A percentile compares a stretch with the other conserved stretches of the same genome.
phyloP scores from a whole-genome alignment of 1,140 invertebrate genomes.

The Andricus grossulariae region DNA sequence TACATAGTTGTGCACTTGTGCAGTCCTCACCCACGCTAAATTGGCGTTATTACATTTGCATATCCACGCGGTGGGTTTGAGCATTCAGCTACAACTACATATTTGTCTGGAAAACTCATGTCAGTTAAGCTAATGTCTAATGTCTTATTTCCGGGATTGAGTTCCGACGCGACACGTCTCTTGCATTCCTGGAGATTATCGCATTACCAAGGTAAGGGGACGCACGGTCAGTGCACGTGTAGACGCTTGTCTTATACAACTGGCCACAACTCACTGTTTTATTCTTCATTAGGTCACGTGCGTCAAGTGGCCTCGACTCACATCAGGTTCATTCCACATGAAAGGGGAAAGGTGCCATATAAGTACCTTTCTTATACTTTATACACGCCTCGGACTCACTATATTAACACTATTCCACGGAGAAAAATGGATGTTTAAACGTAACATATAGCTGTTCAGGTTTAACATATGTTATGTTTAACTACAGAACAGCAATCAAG shows the following conservation, averaged over 20 bases:
- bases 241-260: slow-evolving; percentile 14
- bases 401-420: too few relatives aligned
- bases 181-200: slow-evolving; percentile 6
- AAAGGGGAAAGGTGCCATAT: slow-evolving; percentile 2
- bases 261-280: slow-evolving; percentile 20
- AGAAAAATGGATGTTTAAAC: too few relatives aligned
- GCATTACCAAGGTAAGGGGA: not conserved
- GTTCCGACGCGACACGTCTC: not conserved
- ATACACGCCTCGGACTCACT: too few relatives aligned
- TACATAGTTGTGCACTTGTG: not conserved
- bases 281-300: slow-evolving; percentile 15
- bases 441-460: too few relatives aligned
- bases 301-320: slow-evolving; percentile 4
- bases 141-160: slow-evolving; percentile 2
- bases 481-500: too few relatives aligned
- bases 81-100: slow-evolving; percentile 61
- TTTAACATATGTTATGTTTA: too few relatives aligned
- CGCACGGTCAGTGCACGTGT: not conserved
- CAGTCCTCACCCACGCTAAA: slow-evolving; percentile 36
- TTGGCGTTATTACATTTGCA: slow-evolving; percentile 64
- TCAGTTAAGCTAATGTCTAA: not conserved
- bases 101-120: slow-evolving; percentile 40
- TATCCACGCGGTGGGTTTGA: slow-evolving; percentile 44
- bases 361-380: not conserved
- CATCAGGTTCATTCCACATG: slow-evolving; percentile 2